These are phyloP conservation scores for Drosophila mulleri DNA, from an alignment of 2,888 invertebrate genomes.

Conservation along the genomic window DNA sequence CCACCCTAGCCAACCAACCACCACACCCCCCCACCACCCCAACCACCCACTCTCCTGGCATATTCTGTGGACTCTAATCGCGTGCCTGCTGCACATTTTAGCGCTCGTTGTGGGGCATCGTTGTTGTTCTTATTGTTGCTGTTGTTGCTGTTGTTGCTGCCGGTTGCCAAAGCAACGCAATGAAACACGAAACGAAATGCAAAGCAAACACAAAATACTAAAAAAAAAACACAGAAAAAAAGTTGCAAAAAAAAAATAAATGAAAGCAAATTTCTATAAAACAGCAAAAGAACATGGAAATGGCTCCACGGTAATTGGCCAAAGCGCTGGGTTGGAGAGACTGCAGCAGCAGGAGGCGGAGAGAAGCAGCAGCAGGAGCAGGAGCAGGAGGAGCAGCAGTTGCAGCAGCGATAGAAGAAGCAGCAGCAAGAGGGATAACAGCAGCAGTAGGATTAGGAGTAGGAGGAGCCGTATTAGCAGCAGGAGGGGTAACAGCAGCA, in stretches of 20 bases:
- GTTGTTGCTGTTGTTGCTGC: constrained; percentile 16
- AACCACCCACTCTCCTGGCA: constrained; percentile 7
- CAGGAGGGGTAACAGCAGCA: too few species aligned
- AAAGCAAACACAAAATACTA: constrained; percentile 23
- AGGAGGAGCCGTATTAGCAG: too few species aligned
- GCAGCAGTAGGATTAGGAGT: too few species aligned
- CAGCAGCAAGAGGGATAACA: too few species aligned
- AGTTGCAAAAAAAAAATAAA: not conserved
- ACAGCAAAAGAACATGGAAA: constrained; percentile 10
- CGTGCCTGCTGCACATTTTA: constrained; percentile 77
- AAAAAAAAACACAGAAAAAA: not conserved
- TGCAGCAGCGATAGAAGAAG: too few species aligned
- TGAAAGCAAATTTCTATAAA: not conserved
- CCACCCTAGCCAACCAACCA: not conserved
- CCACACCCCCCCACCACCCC: not conserved
- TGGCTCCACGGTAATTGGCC: constrained; percentile 41
- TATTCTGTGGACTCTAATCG: constrained; percentile 63
- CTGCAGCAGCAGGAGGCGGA: not conserved
- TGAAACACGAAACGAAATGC: constrained; percentile 54
- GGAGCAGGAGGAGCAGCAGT: too few species aligned
- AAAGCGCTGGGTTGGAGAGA: not conserved
- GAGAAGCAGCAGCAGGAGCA: too few species aligned
- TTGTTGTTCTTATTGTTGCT: not conserved
- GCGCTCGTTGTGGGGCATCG: constrained; percentile 53
- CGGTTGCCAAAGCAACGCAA: constrained; percentile 71